Base-by-base conservation (phyloP, 2,797 vertebrate species). In the Falco naumanni region DNA sequence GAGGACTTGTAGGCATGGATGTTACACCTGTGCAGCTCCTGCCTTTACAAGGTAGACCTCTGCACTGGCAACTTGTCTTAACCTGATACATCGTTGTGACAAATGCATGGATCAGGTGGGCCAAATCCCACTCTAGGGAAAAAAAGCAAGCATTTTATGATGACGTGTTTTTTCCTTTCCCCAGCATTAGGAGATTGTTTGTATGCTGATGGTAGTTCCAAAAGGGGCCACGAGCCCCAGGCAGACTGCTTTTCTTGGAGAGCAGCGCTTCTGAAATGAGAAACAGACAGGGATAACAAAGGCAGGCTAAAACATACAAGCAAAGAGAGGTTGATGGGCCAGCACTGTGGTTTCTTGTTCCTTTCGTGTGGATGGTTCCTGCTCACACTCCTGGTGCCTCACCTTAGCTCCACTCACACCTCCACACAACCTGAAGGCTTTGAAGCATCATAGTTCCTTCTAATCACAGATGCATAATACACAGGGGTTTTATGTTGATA, bases 161-260 rank as follows among this genome's bases (percentile, higher is more conserved):
- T 84, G 72, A 91, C 57, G 59, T 93, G 54, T 2, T 90, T 94
- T 95, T 89, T 87, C 90, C 61, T 92, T 80, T 84, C 48, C 24
- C 26, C 43, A 21, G 43, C 6, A 1, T 78, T 81, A 54, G 41
- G 39, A 91, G 28, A 12, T 31, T 77, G 70, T 89, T 90, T 94
- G 45, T 74, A 50, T 1, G 1, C 51, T 93, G 75, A 87, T 5
- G 1, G 68, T 82, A 70, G 85, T 88, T 95, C 88, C 90, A 94
- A 65, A 93, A 95, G 84, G 60, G 75, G 33, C 88, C 3, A 0
- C 0, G 4, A 94, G 88, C 81, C 81, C 64, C 8, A 11, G 71
- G 65, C 81, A 91, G 65, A 61, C 84, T 95, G 95, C 87, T 96
- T 95, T 96, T 94, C 90, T 95, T 96, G 94, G 96, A 96, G 69